Conservation (phyloP, 2,797 vertebrate species). For the Alosa sapidissima region DNA sequence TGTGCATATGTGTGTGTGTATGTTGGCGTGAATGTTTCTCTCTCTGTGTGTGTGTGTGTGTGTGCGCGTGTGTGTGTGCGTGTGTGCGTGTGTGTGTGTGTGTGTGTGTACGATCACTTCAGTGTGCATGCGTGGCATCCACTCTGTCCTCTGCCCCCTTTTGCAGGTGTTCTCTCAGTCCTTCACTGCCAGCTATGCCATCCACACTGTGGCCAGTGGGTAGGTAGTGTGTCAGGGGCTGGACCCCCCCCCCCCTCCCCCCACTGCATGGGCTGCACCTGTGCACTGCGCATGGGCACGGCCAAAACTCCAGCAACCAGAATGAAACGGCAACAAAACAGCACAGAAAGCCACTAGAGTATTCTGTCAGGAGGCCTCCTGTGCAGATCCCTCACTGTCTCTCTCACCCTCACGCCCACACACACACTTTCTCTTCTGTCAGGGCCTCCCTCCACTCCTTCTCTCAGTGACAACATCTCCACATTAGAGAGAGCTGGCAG, state of each 20-base stretch:
- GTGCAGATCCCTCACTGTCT: slow-evolving; percentile 49
- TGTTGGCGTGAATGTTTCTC: too few relatives aligned
- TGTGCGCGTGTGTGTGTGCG: neutral
- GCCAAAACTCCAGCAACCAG: slow-evolving; percentile 46
- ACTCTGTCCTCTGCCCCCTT: slow-evolving; percentile 74
- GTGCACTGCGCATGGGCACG: slow-evolving; percentile 70
- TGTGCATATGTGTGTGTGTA: neutral
- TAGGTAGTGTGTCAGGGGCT: slow-evolving; percentile 74
- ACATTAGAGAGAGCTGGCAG: neutral
- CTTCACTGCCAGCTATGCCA: slow-evolving; percentile 81
- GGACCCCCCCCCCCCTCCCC: slow-evolving; percentile 5
- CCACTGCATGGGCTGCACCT: slow-evolving; percentile 69
- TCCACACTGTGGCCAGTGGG: slow-evolving; percentile 82
- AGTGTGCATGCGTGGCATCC: slow-evolving; percentile 44
- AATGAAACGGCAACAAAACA: neutral
- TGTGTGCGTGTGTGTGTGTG: slow-evolving; percentile 37
- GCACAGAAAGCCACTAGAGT: neutral
- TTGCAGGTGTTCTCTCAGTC: slow-evolving; percentile 84
- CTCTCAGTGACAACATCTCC: slow-evolving; percentile 5
- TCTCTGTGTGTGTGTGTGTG: neutral
- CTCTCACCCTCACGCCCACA: slow-evolving; percentile 33
- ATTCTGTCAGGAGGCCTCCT: neutral
- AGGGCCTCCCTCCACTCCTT: slow-evolving; percentile 55
- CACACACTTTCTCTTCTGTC: slow-evolving; percentile 51
- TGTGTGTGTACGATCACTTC: slow-evolving; percentile 30